Conservation (phyloP, 2,113 vertebrate genomes). For the Oncorhynchus gorbuscha region DNA sequence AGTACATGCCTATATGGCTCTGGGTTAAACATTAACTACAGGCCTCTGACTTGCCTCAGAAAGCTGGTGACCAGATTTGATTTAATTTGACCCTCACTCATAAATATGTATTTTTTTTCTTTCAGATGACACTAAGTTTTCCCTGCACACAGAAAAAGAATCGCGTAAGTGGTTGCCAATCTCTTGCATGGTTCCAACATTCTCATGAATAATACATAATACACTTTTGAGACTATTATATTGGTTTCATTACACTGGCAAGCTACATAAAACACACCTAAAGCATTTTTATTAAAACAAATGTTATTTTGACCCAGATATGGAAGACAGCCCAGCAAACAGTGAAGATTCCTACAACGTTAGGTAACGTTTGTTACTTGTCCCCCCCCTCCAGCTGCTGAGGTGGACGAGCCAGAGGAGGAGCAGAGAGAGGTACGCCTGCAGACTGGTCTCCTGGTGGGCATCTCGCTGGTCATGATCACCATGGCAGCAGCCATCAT, state of each 20-base stretch:
- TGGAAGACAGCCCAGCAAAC: too few relatives aligned
- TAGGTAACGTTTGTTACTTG: too few relatives aligned
- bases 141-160: slow-evolving; percentile 83
- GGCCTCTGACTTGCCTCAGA: too few relatives aligned
- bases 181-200: too few relatives aligned
- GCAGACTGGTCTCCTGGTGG: slow-evolving; percentile 81
- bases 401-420: slow-evolving; percentile 67
- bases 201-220: not conserved
- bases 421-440: slow-evolving; percentile 74
- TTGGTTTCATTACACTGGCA: too few relatives aligned
- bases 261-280: too few relatives aligned
- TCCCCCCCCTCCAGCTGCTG: slow-evolving; percentile 63
- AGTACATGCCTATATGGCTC: not conserved
- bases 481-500: slow-evolving; percentile 82
- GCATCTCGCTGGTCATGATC: slow-evolving; percentile 81
- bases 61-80: too few relatives aligned
- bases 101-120: not conserved
- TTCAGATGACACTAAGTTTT: slow-evolving; percentile 87
- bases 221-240: not conserved
- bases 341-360: too few relatives aligned
- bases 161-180: slow-evolving; percentile 71
- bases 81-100: not conserved
- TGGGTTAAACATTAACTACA: not conserved
- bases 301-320: too few relatives aligned
- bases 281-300: too few relatives aligned